A percentile compares a stretch with the other conserved stretches of the same genome.
Conservation (phyloP, 2,888 invertebrate species). For the Antheraea yamamai region DNA sequence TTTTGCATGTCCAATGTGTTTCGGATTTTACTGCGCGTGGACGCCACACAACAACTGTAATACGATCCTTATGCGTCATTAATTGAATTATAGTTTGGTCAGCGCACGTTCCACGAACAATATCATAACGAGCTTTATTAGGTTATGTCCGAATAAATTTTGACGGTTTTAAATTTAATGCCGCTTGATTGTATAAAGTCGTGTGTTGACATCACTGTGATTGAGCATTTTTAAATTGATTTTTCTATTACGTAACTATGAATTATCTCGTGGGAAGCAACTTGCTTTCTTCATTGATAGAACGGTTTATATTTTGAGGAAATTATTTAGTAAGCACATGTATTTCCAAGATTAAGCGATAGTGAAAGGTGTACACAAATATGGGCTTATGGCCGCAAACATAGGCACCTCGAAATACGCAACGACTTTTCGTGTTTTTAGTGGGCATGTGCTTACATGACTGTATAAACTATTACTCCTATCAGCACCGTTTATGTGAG, state of each 20-base stretch:
- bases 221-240: background rate
- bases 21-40: background rate
- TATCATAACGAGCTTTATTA: slow-evolving; percentile 41
- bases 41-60: slow-evolving; percentile 33
- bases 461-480: background rate
- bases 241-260: background rate
- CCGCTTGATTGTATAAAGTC: background rate
- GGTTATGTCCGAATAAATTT: slow-evolving; percentile 46
- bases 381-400: background rate
- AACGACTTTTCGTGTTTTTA: background rate
- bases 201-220: slow-evolving; percentile 3
- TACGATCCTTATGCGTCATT: slow-evolving; percentile 51
- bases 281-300: background rate
- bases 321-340: background rate
- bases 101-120: slow-evolving; percentile 43
- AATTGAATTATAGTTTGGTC: slow-evolving; percentile 51
- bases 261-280: background rate
- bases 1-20: background rate
- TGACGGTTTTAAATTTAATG: slow-evolving; percentile 32
- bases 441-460: background rate
- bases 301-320: background rate
- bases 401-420: background rate
- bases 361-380: background rate
- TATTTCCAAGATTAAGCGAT: background rate
- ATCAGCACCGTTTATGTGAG: background rate